Conservation (phyloP, 2,888 invertebrate species). For the Cenopis cana region DNA sequence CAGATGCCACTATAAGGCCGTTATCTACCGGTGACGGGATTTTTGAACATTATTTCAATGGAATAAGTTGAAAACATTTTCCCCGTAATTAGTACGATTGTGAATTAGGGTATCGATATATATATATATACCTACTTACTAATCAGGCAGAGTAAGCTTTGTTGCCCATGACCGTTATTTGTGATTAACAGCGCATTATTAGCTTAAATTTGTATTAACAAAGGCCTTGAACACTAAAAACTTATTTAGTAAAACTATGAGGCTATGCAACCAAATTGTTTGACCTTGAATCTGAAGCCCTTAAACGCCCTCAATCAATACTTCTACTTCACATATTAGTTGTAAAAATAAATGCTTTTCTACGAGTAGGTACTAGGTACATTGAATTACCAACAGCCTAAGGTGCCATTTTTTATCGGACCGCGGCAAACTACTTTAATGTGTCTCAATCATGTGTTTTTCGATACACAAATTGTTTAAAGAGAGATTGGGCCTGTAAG, state of each 20-base stretch:
- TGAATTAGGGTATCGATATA: no score
- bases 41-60: no score
- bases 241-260: not conserved
- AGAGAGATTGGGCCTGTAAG: not conserved
- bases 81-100: no score
- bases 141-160: no score
- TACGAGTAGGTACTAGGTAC: not conserved
- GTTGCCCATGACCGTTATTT: no score
- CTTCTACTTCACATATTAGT: conserved; percentile 3
- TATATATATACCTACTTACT: no score
- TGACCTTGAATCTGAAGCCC: conserved; percentile 5
- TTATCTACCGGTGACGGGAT: no score
- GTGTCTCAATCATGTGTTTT: not conserved
- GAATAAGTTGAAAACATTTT: no score
- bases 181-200: not conserved
- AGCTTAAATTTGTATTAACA: not conserved
- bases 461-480: not conserved
- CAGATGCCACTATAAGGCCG: no score
- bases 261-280: not conserved
- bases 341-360: conserved; percentile 7
- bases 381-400: not conserved
- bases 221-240: not conserved
- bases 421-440: no score
- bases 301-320: conserved; percentile 9
- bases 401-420: not conserved